Percentiles rank a stretch among this genome's conserved stretches.
Conservation (phyloP, 2,113 vertebrate genomes). For the Butorides virescens region DNA sequence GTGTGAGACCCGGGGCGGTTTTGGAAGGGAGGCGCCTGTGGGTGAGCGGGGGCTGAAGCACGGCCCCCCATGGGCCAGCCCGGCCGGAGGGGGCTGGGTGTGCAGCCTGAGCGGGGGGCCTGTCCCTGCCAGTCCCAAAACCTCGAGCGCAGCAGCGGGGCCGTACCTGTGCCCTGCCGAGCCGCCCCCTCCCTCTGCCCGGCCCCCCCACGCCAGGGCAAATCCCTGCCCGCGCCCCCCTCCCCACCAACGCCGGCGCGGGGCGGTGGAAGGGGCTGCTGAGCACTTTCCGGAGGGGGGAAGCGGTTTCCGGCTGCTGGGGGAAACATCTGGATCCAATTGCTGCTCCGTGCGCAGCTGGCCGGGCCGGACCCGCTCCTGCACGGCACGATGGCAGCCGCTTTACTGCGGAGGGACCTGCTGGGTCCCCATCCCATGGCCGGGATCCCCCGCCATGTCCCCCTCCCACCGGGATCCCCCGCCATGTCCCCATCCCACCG, state of each 20-base stretch:
- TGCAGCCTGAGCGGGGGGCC: background rate
- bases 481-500: too few species aligned
- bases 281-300: background rate
- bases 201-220: fast-evolving
- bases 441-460: background rate
- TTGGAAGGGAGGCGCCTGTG: background rate
- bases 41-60: background rate
- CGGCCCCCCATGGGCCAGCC: background rate
- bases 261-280: background rate
- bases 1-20: fast-evolving
- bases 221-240: background rate
- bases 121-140: too few species aligned
- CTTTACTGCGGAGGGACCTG: background rate
- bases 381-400: fast-evolving
- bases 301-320: background rate
- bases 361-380: background rate
- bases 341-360: background rate
- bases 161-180: fast-evolving
- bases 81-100: background rate
- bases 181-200: background rate
- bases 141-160: fast-evolving
- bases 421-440: background rate
- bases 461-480: background rate
- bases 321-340: constrained; percentile 59
- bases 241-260: fast-evolving